Evolutionary conservation across 2,113 vertebrate species (phyloP), one percentile per base, ranked within the genome.

Genomic region (Hemibagrus wyckioides): DNA sequence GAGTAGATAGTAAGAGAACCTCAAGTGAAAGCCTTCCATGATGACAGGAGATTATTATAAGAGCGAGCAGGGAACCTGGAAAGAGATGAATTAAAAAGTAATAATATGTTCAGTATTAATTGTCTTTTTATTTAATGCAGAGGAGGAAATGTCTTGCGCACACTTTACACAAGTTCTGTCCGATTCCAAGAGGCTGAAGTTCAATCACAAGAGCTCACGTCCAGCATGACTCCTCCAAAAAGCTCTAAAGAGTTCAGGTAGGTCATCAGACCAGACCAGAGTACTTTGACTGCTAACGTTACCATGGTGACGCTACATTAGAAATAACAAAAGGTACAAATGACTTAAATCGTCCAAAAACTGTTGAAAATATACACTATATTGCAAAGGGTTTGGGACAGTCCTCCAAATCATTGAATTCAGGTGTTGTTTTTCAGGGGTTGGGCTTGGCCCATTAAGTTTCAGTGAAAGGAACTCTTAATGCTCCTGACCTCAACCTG

Each of bases 161-260:
- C 92, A 10, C 28, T 95, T 28, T 92, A 85, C 14, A 88, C 89
- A 89, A 85, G 87, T 86, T 67, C 91, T 17, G 80, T 89, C 85
- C 85, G 88, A 80, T 81, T 85, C 10, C 86, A 94, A 83, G 89
- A 94, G 75, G 7, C 85, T 28, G 76, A 86, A 88, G 13, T 59
- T 19, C 52, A 69, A 85, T 41, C 85, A 3, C 82, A 77, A 48
- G 65, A 88, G 36, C 14, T 9, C 3, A 14, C 71, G 56, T 50
- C 11, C 33, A 56, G 30, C 69, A 3, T 67, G 11, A 86, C 67
- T 7, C 9, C 89, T 0, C 21, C 4, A 9, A 86, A 86, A 61
- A 87, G 23, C 48, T 81, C 81, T 8, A 90, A 76, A 89, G 85
- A 93, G 14, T 96, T 93, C 89, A 95, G 95, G 94, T 96, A 84